Percentiles rank a stretch among this genome's conserved stretches.
These are phyloP conservation scores for Ranitomeya variabilis DNA, from an alignment of 2,113 vertebrate genomes.

Conservation along the genomic window DNA sequence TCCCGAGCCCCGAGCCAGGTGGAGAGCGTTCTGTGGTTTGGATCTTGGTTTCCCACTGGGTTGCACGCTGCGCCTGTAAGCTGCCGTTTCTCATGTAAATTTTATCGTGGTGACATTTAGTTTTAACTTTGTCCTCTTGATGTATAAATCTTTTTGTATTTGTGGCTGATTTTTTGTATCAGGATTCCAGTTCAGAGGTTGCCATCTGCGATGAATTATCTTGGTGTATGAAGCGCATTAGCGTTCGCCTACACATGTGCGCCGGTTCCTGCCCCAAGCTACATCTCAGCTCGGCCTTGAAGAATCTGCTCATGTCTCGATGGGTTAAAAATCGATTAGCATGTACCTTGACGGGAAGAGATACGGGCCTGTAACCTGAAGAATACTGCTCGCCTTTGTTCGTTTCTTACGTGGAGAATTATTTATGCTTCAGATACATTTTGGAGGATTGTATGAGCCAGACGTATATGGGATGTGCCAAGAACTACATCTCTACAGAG, in stretches of 20 bases:
- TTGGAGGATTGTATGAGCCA: background rate
- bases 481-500: conserved; percentile 10
- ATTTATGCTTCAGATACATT: conserved; percentile 15
- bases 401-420: background rate
- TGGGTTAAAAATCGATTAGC: conserved; percentile 29
- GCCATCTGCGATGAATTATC: conserved; percentile 69
- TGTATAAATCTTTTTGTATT: background rate
- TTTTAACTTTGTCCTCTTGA: background rate
- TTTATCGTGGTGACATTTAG: background rate
- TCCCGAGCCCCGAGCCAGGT: too few species aligned
- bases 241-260: conserved; percentile 61
- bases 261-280: conserved; percentile 65
- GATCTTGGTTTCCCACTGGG: too few species aligned
- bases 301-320: conserved; percentile 58
- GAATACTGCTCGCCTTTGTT: background rate
- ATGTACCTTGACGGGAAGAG: background rate
- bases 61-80: background rate
- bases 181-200: conserved; percentile 52
- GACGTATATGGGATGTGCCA: background rate
- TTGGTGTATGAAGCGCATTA: conserved; percentile 67
- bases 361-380: background rate
- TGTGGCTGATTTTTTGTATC: background rate
- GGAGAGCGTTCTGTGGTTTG: too few species aligned
- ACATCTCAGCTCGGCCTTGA: conserved; percentile 65
- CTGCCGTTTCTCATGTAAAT: background rate